Evolutionary conservation across 2,888 invertebrate genomes (phyloP), one percentile per base, ranked within the genome.

Genomic region (Pseudococcus longispinus): DNA sequence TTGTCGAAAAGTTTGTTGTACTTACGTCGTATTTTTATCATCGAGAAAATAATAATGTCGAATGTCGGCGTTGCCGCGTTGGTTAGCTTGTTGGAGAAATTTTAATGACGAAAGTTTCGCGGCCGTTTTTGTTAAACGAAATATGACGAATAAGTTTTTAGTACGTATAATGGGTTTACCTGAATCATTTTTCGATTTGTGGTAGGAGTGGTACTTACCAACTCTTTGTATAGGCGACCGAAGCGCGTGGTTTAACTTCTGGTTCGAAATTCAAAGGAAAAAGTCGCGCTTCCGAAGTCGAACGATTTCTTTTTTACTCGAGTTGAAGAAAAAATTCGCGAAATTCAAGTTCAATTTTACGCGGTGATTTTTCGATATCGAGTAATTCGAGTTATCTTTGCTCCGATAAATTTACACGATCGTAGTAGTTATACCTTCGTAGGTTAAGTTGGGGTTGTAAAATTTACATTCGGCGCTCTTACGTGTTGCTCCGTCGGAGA

Each of bases 121-220:
- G 51, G n/a, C 51, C 65, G 65, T 65, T 65, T 65, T 65, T 26
- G n/a, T 51, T n/a, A 15, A 51, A 65, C 65, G 65, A 65, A 65
- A 65, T 65, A 65, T 13, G 51, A 51, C 51, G 65, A 65, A 65
- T 65, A 65, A 65, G 23, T 65, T 65, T 65, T 65, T 26, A 26
- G 26, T 23, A 65, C 26, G 6, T 51, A 51, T 51, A 51, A 51
- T 51, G n/a, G 51, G 51, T 65, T 65, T 15, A 65, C 65, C 65
- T 65, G 65, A 65, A 65, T 65, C 65, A 20, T 65, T 65, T 65
- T 65, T 65, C 26, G 65, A 65, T 65, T 65, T 65, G 11, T 26
- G 26, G n/a, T n/a, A n/a, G n/a, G n/a, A n/a, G n/a, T n/a, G n/a
- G 26, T 65, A 26, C 26, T 65, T 65, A 26, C 13, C 26, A 26